A percentile compares a stretch with the other conserved stretches of the same genome.
These are phyloP conservation scores for Onychostruthus taczanowskii DNA, from an alignment of 2,113 vertebrate species.

Conservation along the genomic window DNA sequence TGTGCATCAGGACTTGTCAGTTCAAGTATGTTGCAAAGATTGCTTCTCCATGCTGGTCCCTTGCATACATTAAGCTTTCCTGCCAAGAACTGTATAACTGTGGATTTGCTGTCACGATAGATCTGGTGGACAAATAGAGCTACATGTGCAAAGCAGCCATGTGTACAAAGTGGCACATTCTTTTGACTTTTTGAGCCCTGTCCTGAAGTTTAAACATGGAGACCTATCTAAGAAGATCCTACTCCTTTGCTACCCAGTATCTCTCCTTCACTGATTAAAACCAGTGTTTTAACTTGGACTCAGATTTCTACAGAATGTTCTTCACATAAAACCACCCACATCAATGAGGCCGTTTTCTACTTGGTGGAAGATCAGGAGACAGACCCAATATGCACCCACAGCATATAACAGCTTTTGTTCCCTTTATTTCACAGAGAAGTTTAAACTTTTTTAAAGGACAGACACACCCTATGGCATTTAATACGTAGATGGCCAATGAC, in stretches of 20 bases:
- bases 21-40: background rate
- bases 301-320: background rate
- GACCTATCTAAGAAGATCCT: background rate
- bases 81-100: background rate
- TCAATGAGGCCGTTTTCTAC: background rate
- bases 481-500: background rate
- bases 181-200: background rate
- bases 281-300: background rate
- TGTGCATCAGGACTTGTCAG: background rate
- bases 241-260: background rate
- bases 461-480: background rate
- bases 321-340: background rate
- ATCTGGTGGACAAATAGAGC: background rate
- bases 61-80: background rate
- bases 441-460: background rate
- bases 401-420: background rate
- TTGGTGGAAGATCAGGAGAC: background rate
- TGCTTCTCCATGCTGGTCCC: background rate
- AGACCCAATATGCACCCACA: background rate
- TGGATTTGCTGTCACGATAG: background rate
- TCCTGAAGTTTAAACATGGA: background rate
- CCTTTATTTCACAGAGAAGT: background rate
- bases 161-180: rapidly evolving
- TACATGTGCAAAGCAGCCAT: background rate
- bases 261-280: background rate